Evolutionary conservation across 2,113 vertebrate genomes (phyloP).

Genomic region (Aphyosemion australe): DNA sequence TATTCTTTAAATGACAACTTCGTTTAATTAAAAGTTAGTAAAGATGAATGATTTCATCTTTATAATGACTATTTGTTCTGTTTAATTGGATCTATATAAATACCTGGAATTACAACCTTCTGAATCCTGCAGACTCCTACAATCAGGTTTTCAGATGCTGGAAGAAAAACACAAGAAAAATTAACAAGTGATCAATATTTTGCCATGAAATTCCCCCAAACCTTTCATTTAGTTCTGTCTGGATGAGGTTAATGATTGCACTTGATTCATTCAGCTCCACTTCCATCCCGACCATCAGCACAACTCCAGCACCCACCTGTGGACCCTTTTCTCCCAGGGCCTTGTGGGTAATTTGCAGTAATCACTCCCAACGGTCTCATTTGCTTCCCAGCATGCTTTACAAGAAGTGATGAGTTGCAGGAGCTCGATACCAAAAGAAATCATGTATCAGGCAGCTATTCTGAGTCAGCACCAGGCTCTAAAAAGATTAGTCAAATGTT

Average conservation of each 20-base stretch:
- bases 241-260: conserved; percentile 19
- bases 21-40: too few species aligned
- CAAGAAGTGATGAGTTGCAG: conserved; percentile 28
- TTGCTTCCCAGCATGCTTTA: conserved; percentile 34
- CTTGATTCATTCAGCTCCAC: conserved; percentile 8
- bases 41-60: too few species aligned
- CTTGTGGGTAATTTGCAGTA: conserved; percentile 58
- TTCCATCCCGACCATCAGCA: background rate
- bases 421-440: conserved; percentile 27
- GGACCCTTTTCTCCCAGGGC: conserved; percentile 16
- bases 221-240: background rate
- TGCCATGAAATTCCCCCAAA: background rate
- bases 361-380: conserved; percentile 52
- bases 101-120: too few species aligned
- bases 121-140: too few species aligned
- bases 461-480: background rate
- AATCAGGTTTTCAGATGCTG: background rate
- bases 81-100: too few species aligned
- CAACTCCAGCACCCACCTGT: conserved; percentile 24
- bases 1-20: too few species aligned
- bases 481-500: conserved; percentile 4
- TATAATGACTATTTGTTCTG: too few species aligned
- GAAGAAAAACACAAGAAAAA: conserved; percentile 11
- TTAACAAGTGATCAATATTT: background rate
- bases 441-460: conserved; percentile 19